A percentile compares a stretch with the other conserved stretches of the same genome.
Evolutionary conservation across 1,140 invertebrate genomes (phyloP).

Genomic region (Pseudoatta argentina): DNA sequence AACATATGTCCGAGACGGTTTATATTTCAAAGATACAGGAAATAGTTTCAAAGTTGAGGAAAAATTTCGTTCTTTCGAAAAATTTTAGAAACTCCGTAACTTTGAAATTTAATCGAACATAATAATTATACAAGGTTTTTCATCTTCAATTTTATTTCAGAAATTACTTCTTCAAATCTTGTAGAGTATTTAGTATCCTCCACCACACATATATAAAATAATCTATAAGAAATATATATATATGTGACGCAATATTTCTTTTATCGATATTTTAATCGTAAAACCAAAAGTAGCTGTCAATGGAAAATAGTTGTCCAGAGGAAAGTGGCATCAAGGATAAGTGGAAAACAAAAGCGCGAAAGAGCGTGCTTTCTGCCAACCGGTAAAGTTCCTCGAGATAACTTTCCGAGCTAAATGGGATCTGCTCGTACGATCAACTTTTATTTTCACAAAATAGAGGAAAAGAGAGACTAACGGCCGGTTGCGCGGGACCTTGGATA

Average conservation of each 20-base stretch:
- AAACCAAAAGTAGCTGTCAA: conserved; percentile 45
- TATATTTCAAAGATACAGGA: too few species aligned
- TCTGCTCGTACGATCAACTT: conserved; percentile 69
- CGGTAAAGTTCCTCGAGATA: conserved; percentile 73
- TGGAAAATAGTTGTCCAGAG: conserved; percentile 4
- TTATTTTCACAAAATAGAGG: conserved; percentile 59
- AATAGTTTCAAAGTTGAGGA: too few species aligned
- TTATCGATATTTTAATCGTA: conserved; percentile 61
- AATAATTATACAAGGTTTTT: too few species aligned
- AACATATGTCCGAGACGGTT: too few species aligned
- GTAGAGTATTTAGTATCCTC: too few species aligned
- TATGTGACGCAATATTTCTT: background rate
- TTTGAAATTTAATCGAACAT: too few species aligned
- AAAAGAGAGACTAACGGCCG: conserved; percentile 2
- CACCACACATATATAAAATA: background rate
- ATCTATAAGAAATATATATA: background rate
- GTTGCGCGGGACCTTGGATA: background rate
- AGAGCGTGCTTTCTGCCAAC: conserved; percentile 53
- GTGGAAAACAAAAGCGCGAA: conserved; percentile 63
- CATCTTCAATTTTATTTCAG: too few species aligned
- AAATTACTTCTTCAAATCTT: too few species aligned
- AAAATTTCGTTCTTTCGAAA: too few species aligned
- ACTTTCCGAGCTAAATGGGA: conserved; percentile 71
- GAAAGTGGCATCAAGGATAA: background rate
- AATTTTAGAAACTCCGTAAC: too few species aligned